A percentile compares a stretch with the other conserved stretches of the same genome.
phyloP scores from a whole-genome alignment of 2,113 vertebrate species.

The Ciconia maguari region DNA sequence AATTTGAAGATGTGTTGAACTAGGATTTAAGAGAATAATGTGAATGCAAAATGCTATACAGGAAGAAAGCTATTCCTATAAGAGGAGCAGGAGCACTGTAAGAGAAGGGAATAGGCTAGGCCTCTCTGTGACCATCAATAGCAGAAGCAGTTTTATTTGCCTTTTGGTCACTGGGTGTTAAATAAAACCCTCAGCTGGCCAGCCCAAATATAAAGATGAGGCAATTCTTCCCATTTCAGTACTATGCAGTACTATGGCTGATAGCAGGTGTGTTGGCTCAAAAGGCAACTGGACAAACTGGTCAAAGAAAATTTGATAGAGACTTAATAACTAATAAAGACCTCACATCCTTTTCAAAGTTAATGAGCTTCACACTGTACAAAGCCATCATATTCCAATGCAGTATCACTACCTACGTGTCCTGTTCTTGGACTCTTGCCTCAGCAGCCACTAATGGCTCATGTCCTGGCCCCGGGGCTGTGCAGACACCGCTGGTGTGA shows the following conservation, averaged over 20 bases:
- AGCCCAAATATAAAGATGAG: not conserved
- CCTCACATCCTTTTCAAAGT: not conserved
- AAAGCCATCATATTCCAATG: not conserved
- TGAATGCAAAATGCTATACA: not conserved
- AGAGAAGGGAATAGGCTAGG: not conserved
- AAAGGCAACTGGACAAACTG: not conserved
- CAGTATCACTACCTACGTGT: accelerated
- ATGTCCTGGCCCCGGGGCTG: accelerated
- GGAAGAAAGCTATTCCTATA: not conserved
- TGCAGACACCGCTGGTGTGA: not conserved
- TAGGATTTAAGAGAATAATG: not conserved
- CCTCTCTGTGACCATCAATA: not conserved
- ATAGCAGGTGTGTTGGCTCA: not conserved
- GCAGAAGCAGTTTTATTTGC: not conserved
- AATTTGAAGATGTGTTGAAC: not conserved
- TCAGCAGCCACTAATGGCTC: not conserved
- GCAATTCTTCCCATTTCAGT: not conserved
- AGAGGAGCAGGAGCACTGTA: not conserved
- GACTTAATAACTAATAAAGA: not conserved
- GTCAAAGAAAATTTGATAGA: not conserved
- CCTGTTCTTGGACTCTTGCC: not conserved
- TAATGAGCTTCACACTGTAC: not conserved
- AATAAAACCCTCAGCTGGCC: not conserved
- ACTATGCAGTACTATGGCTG: not conserved
- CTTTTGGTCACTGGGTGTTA: not conserved